phyloP scores from a whole-genome alignment of 2,888 invertebrate genomes.

The Amphiduros pacificus region DNA sequence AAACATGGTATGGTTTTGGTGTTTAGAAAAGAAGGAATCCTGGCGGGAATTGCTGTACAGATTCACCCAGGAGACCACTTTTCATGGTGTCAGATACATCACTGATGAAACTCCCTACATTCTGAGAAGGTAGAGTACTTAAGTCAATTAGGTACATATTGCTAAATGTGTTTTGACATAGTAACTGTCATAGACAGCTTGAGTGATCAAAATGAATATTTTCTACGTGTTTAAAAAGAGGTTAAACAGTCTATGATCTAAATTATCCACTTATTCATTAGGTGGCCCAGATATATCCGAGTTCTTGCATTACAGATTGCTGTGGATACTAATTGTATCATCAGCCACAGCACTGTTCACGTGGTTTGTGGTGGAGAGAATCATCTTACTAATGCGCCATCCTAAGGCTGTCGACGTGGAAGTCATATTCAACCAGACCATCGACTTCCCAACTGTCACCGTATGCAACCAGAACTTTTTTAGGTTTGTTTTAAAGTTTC shows the following conservation, averaged over 20 bases:
- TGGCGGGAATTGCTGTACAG: conserved; percentile 25
- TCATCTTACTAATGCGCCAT: conserved; percentile 20
- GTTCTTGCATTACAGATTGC: conserved; percentile 18
- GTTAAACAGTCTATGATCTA: too few relatives aligned
- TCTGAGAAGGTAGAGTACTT: conserved; percentile 23
- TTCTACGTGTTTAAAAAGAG: too few relatives aligned
- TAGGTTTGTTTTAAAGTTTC: too few relatives aligned
- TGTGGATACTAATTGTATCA: conserved; percentile 26
- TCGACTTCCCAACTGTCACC: conserved; percentile 32
- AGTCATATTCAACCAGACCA: conserved; percentile 30
- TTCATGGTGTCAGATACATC: conserved; percentile 31
- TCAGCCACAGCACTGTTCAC: conserved; percentile 24
- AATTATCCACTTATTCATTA: too few relatives aligned
- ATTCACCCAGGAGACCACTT: conserved; percentile 31
- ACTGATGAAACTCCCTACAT: conserved; percentile 27
- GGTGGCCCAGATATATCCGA: not conserved
- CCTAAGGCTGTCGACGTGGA: conserved; percentile 33
- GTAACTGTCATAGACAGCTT: too few relatives aligned
- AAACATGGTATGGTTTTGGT: too few relatives aligned
- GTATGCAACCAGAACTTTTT: conserved; percentile 35
- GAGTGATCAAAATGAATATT: too few relatives aligned
- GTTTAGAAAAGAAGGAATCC: conserved; percentile 9
- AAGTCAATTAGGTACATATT: too few relatives aligned
- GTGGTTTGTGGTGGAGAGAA: conserved; percentile 29
- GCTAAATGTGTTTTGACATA: too few relatives aligned